These are phyloP conservation scores for Vulpes ferrilata DNA, from an alignment of 2,113 vertebrate genomes.

Conservation along the genomic window DNA sequence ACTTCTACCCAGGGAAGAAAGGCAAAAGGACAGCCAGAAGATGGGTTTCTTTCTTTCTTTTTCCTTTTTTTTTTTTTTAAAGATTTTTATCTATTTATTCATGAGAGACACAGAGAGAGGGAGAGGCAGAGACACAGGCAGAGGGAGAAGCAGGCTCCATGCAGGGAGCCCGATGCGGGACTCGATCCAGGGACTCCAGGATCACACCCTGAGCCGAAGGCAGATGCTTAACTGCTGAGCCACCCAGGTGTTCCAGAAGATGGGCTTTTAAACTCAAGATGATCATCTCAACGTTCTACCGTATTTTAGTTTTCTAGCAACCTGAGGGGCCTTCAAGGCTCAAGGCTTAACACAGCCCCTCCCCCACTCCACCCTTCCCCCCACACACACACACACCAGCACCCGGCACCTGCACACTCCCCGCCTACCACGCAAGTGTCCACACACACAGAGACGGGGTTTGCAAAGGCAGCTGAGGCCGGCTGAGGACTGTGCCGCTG, in stretches of 20 bases:
- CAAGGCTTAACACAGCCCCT: background rate
- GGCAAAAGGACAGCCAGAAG: background rate
- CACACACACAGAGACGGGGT: background rate
- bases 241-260: background rate
- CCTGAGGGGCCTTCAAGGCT: background rate
- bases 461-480: background rate
- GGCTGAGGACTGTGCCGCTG: background rate
- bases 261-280: background rate
- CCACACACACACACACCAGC: no score
- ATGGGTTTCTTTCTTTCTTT: no score
- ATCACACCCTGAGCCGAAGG: no score
- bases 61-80: no score
- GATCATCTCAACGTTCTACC: background rate
- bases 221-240: no score
- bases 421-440: background rate
- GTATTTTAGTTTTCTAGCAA: background rate
- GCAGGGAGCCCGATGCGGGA: no score
- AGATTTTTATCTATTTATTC: no score
- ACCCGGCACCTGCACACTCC: rapidly evolving
- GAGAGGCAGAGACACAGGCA: no score
- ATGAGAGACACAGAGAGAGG: no score
- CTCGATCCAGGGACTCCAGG: no score
- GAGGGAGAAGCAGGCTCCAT: no score
- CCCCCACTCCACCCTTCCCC: background rate
- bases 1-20: background rate